Evolutionary conservation across 2,888 invertebrate species (phyloP), one percentile per base, ranked within the genome.

Genomic region (Pterobdella sp.): DNA sequence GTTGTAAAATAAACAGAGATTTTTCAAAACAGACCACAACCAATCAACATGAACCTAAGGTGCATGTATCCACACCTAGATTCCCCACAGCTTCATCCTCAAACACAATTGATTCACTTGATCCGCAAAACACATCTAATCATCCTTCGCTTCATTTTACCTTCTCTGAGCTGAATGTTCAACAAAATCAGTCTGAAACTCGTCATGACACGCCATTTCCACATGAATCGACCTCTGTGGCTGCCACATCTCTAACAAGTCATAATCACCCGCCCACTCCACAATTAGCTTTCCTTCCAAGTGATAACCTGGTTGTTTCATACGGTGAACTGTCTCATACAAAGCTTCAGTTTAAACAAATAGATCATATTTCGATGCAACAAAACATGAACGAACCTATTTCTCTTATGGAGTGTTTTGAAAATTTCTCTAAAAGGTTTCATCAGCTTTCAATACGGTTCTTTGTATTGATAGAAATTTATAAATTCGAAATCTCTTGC

Each of bases 321-420:
- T 75, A 70, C 72, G 34, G 32, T 83, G 84, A 85, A 64, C 80
- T 84, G 56, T 80, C 84, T 72, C 81, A 82, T 70, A 84, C 84
- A 74, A 79, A 81, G 63, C 78, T 83, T 66, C 81, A 83, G 4
- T 7, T 1, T 52, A 67, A 42, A 4, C 72, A 76, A n/a, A 68
- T 81, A 0, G 85, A 86, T 77, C 86, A 88, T 79, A 79, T 82
- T 71, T 86, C 87, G 60, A 83, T 87, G 80, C 84, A 83, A 71
- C 83, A 83, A 71, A 82, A 84, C 75, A 82, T 84, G n/a, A 83
- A 84, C 75, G 84, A 86, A 77, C 85, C 87, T 0, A 82, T 88
- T 42, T 86, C 87, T n/a, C 83, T 88, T 22, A 85, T 87, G 77
- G 88, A 88, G 79, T 88, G 88, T 80, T 85, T 88, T 73, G 84